A percentile compares a stretch with the other conserved stretches of the same genome.
These are phyloP conservation scores for Acipenser transmontanus DNA, from an alignment of 2,797 vertebrate species.

Conservation along the genomic window DNA sequence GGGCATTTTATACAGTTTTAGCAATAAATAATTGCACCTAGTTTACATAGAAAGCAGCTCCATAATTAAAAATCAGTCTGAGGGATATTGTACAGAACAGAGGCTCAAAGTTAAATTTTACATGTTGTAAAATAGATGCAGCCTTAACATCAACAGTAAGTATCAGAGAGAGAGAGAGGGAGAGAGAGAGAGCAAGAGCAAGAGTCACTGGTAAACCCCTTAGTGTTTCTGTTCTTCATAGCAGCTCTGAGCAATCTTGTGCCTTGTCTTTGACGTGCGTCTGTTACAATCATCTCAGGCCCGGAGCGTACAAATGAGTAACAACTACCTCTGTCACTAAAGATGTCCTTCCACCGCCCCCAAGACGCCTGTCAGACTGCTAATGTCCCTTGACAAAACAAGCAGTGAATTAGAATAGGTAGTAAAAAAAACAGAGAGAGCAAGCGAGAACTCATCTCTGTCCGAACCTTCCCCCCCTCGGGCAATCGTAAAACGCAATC, in stretches of 20 bases:
- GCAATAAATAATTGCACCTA: no score
- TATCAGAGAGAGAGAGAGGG: no score
- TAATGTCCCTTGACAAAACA: slow-evolving; percentile 66
- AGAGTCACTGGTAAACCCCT: no score
- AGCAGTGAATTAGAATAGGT: slow-evolving; percentile 50
- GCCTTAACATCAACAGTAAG: no score
- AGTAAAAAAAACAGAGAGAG: slow-evolving; percentile 32
- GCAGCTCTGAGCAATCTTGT: slow-evolving; percentile 2
- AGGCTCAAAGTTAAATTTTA: no score
- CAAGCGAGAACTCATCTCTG: slow-evolving; percentile 61
- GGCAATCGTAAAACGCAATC: slow-evolving; percentile 60
- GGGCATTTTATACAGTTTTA: no score
- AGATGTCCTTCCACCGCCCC: slow-evolving; percentile 34
- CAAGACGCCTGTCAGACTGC: slow-evolving; percentile 49
- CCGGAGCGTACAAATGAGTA: slow-evolving; percentile 43
- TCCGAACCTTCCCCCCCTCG: slow-evolving; percentile 49
- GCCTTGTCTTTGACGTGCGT: slow-evolving; percentile 20
- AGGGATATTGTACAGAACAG: no score
- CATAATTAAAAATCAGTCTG: no score
- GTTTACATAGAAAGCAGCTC: no score
- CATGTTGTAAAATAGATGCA: no score
- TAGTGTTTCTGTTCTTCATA: slow-evolving; percentile 1
- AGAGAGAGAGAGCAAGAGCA: no score
- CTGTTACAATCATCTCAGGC: slow-evolving; percentile 50
- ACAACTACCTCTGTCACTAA: slow-evolving; percentile 58